phyloP scores from a whole-genome alignment of 2,797 vertebrate genomes.

The Lepilemur ruficaudatus region DNA sequence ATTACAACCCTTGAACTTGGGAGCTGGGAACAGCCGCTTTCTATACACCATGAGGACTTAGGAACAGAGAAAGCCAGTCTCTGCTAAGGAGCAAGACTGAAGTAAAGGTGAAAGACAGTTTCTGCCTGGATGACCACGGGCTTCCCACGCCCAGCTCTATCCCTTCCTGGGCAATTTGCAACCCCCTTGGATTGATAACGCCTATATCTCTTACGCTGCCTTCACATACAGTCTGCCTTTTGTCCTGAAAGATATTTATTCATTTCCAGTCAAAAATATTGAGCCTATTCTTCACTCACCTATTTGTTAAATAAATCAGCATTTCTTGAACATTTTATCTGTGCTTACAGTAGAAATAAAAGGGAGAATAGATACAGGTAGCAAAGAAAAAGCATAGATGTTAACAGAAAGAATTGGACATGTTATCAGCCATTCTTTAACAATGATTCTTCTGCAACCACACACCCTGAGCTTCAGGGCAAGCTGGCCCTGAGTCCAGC shows the following conservation, averaged over 20 bases:
- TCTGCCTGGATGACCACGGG: not conserved
- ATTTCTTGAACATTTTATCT: not conserved
- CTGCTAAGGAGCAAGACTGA: not conserved
- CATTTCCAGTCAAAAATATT: not conserved
- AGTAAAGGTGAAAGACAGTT: not conserved
- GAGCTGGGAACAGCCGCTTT: not conserved
- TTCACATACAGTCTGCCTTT: not conserved
- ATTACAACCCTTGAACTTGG: accelerated
- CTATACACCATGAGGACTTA: accelerated
- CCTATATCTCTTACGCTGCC: not conserved
- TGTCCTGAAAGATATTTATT: accelerated
- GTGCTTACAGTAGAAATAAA: not conserved
- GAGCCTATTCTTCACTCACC: not conserved
- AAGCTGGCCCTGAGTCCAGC: accelerated
- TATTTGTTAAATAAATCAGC: not conserved
- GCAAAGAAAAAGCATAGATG: not conserved
- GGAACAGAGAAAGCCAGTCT: not conserved
- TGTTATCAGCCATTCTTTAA: not conserved
- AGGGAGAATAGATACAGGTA: not conserved
- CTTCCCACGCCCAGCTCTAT: accelerated
- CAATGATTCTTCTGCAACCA: not conserved
- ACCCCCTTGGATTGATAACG: not conserved
- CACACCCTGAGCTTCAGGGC: accelerated
- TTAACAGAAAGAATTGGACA: not conserved
- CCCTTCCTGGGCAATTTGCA: too few relatives aligned